Conservation (phyloP, 37 sponge, comb jelly and placozoan genomes). For the Amphimedon queenslandica region DNA sequence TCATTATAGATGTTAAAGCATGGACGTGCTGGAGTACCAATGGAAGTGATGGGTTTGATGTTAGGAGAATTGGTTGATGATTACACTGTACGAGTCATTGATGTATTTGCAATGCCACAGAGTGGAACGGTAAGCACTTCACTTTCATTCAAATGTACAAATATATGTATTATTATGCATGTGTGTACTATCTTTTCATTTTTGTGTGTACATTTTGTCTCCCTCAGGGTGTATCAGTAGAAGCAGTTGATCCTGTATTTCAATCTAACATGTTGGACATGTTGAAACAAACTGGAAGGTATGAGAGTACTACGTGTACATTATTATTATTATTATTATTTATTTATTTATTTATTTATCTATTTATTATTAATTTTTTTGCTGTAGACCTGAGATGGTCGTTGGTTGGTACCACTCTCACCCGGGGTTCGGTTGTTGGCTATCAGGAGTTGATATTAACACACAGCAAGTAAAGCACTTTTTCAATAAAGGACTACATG, state of each 20-base stretch:
- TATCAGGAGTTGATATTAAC: conserved; percentile 97
- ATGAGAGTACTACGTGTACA: not conserved
- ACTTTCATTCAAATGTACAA: not conserved
- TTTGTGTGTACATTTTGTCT: not conserved
- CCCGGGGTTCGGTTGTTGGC: conserved; percentile 99
- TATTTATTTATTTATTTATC: not conserved
- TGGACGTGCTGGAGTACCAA: conserved; percentile 98
- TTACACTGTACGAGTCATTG: conserved; percentile 97
- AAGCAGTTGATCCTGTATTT: conserved; percentile 99
- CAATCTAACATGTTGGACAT: conserved; percentile 99
- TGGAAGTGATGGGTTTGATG: conserved; percentile 99
- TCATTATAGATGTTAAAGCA: conserved; percentile 38
- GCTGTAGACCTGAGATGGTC: conserved; percentile 92
- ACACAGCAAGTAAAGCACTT: conserved; percentile 74
- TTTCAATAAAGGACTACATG: not conserved
- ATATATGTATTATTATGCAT: no score
- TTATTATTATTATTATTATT: not conserved
- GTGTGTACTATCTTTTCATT: no score
- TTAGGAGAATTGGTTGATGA: conserved; percentile 99
- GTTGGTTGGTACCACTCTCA: conserved; percentile 99
- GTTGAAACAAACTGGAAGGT: conserved; percentile 95
- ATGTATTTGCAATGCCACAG: conserved; percentile 99
- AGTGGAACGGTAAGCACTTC: conserved; percentile 83
- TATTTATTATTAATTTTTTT: not conserved
- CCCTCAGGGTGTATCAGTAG: conserved; percentile 93